phyloP scores from a whole-genome alignment of 2,888 invertebrate genomes.

The Brachyptera putata region DNA sequence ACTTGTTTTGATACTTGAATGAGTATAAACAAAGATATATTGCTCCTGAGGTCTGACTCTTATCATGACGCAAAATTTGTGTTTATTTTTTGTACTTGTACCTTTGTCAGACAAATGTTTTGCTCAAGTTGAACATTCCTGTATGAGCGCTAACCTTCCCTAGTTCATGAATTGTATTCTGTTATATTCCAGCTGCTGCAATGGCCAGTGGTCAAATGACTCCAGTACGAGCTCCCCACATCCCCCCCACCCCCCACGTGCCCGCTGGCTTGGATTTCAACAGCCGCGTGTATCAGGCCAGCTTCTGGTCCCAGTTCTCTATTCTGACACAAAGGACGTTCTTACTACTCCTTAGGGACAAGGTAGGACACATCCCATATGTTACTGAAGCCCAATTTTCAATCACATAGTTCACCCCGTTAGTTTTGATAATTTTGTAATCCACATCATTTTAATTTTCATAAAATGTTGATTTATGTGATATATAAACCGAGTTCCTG shows the following conservation, averaged over 20 bases:
- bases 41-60: too few relatives aligned
- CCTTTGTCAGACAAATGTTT: too few relatives aligned
- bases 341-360: conserved; percentile 63
- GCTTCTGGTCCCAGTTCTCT: conserved; percentile 54
- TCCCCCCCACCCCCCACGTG: conserved; percentile 35
- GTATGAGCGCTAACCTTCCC: too few relatives aligned
- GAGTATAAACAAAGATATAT: too few relatives aligned
- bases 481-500: too few relatives aligned
- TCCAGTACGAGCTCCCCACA: conserved; percentile 49
- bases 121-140: too few relatives aligned
- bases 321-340: conserved; percentile 61
- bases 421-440: background rate
- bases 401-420: conserved; percentile 1
- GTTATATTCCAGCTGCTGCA: conserved; percentile 47
- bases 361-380: conserved; percentile 41
- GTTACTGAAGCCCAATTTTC: too few relatives aligned
- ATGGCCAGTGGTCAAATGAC: conserved; percentile 51
- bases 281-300: conserved; percentile 50
- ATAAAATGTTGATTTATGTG: too few relatives aligned
- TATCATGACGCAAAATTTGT: too few relatives aligned
- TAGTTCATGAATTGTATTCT: background rate
- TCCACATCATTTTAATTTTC: too few relatives aligned
- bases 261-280: background rate
- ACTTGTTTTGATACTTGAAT: too few relatives aligned
- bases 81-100: too few relatives aligned